Evolutionary conservation across 2,797 vertebrate genomes (phyloP), one percentile per base, ranked within the genome.

Genomic region (Chromobotia macracanthus): DNA sequence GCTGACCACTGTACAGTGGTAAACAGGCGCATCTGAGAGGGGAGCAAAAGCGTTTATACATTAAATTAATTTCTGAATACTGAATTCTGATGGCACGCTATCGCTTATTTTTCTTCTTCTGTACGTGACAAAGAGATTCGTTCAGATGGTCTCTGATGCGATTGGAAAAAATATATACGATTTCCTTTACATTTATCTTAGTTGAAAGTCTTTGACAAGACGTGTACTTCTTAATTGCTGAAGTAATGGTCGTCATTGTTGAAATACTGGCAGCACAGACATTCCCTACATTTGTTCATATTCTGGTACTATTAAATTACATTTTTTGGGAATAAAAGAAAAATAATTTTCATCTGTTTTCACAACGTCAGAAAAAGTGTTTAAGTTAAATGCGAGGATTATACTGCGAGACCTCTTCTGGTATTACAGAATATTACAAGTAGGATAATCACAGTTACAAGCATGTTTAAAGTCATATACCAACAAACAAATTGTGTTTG

Each of bases 1-100:
- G 89, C 89, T 86, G 78, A 79, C 76, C 86, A 86, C 70, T 71
- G 84, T 88, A 86, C 84, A 58, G 83, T 41, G 50, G 19, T 11
- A 63, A 84, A 77, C 67, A 80, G 83, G 88, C 23, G 56, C 60
- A 75, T 72, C 71, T 69, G 50, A 61, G 60, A 67, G 79, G 64
- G 81, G 56, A 66, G 72, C 25, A 61, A 60, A 75, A 31, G 46
- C 71, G 50, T 79, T 75, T 66, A 69, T 58, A 13, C 41, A 75
- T 83, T 31, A 48, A 19, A 75, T 55, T 67, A 69, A 66, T 80
- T 74, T 81, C 79, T 25, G n/a, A 35, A 55, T 76, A 72, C 9
- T 55, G 50, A 25, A 13, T 48, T 35, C 67, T 19, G 38, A 68
- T 66, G 76, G 64, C 75, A 81, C 10, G 64, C 65, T 74, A 25